Evolutionary conservation across 1,140 invertebrate species (phyloP).

Genomic region (Bombus vancouverensis): DNA sequence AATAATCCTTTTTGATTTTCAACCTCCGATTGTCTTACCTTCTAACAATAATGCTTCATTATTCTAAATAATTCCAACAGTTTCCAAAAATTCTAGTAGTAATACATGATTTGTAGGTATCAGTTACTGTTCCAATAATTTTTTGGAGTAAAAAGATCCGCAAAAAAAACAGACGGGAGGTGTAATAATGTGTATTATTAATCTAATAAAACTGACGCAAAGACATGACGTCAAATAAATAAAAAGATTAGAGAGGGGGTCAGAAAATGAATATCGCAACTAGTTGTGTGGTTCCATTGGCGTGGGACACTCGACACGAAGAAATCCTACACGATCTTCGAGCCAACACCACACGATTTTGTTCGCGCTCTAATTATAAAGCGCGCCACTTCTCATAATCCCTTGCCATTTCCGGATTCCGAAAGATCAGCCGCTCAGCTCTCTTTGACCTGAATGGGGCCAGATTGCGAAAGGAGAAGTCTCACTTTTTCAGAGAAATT

Average conservation of each 20-base stretch:
- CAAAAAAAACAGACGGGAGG: not conserved
- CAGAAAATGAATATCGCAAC: constrained; percentile 21
- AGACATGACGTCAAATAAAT: not conserved
- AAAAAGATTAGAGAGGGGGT: not conserved
- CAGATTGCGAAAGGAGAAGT: not conserved
- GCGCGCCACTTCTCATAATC: constrained; percentile 40
- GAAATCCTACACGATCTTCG: constrained; percentile 40
- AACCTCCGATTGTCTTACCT: too few species aligned
- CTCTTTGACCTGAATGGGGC: constrained; percentile 1
- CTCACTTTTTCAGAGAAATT: constrained; percentile 28
- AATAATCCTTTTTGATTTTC: too few species aligned
- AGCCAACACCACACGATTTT: constrained; percentile 27
- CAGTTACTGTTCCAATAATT: not conserved
- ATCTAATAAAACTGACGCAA: not conserved
- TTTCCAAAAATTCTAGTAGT: too few species aligned
- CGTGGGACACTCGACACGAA: constrained; percentile 22
- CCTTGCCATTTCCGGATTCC: constrained; percentile 47
- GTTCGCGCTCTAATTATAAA: constrained; percentile 58
- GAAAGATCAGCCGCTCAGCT: not conserved
- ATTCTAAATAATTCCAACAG: too few species aligned
- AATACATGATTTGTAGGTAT: too few species aligned
- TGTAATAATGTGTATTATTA: not conserved
- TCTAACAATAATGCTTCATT: too few species aligned
- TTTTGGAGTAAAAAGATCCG: not conserved
- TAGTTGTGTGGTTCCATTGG: constrained; percentile 36